phyloP scores from a whole-genome alignment of 2,113 vertebrate species.

The Empidonax alnorum region DNA sequence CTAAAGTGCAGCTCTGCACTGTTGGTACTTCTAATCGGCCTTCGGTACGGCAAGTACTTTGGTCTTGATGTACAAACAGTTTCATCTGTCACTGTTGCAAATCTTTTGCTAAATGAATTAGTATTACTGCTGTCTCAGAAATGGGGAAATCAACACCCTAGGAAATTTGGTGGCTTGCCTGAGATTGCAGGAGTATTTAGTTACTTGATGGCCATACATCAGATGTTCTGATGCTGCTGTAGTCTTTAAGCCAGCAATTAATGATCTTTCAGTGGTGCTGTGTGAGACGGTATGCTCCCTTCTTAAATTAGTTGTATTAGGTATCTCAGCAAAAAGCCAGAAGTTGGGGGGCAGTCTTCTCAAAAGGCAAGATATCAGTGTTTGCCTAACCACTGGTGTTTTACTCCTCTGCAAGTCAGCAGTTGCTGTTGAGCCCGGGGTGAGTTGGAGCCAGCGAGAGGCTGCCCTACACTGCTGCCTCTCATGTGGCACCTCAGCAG shows the following conservation, averaged over 20 bases:
- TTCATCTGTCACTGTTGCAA: conserved; percentile 1
- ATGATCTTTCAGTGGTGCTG: not conserved
- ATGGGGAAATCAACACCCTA: not conserved
- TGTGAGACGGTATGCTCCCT: not conserved
- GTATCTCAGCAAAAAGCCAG: not conserved
- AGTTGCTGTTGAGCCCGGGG: not conserved
- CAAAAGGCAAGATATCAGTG: not conserved
- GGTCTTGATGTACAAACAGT: conserved; percentile 3
- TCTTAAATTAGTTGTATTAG: not conserved
- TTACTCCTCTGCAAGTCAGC: not conserved
- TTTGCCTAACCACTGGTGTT: not conserved
- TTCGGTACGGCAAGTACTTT: not conserved
- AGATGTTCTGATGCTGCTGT: not conserved
- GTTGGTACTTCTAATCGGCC: not conserved
- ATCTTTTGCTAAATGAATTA: not conserved
- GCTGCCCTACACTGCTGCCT: not conserved
- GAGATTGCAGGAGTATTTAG: not conserved
- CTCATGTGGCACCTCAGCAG: rapidly evolving
- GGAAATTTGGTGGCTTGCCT: not conserved
- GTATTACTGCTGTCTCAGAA: not conserved
- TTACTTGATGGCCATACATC: not conserved
- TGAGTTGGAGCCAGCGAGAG: not conserved
- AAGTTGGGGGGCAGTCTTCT: not conserved
- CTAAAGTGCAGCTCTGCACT: conserved; percentile 42
- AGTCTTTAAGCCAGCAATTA: not conserved